Conservation (phyloP, 1,140 invertebrate genomes). For the Cyrtorhinus lividipennis region DNA sequence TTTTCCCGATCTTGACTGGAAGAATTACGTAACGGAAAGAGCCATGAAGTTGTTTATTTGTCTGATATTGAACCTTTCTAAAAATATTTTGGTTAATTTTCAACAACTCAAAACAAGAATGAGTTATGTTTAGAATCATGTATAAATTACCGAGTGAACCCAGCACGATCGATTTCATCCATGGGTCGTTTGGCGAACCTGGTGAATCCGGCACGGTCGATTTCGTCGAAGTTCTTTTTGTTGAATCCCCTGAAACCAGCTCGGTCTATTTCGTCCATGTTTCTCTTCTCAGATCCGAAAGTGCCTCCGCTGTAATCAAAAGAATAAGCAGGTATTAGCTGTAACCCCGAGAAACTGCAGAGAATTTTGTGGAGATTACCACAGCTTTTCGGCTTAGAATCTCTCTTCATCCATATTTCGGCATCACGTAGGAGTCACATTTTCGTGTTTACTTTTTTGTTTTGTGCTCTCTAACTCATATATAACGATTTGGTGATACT, state of each 20-base stretch:
- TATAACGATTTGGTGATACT: no score
- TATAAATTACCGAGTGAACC: conserved; percentile 26
- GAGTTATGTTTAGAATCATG: not conserved
- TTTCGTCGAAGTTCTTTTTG: conserved; percentile 43
- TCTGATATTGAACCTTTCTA: no score
- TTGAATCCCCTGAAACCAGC: conserved; percentile 40
- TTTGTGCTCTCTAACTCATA: no score
- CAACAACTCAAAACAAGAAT: no score
- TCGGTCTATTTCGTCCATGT: conserved; percentile 45
- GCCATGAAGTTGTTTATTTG: no score
- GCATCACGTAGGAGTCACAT: not conserved
- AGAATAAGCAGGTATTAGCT: no score
- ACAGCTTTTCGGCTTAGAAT: not conserved
- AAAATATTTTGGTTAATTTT: no score
- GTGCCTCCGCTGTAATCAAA: conserved; percentile 25
- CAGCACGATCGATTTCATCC: conserved; percentile 37
- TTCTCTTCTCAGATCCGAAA: conserved; percentile 33
- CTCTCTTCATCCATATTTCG: not conserved
- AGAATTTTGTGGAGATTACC: not conserved
- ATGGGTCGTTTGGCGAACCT: conserved; percentile 27
- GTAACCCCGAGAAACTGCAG: not conserved
- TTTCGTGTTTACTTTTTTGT: no score
- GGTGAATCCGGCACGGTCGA: conserved; percentile 33
- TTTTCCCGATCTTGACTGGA: no score
- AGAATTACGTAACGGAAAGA: no score